Percentiles rank a stretch among this genome's conserved stretches.
Conservation (phyloP, 64 coral and sea anemone genomes). For the Montipora efflorescens region DNA sequence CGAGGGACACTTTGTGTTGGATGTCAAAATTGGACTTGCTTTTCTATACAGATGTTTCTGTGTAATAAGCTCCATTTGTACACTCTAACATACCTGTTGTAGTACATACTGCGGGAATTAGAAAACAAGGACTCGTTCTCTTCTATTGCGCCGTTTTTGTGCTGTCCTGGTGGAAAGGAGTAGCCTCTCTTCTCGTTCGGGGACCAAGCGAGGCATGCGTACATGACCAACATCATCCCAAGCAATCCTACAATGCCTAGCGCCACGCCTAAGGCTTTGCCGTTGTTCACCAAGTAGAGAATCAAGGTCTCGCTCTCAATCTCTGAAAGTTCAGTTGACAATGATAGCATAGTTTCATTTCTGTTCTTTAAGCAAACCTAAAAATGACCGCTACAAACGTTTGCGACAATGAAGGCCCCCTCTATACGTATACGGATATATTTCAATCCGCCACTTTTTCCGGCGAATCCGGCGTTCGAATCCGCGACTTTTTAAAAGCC, state of each 20-base stretch:
- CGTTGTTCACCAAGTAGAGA: background rate
- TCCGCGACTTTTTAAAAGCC: too few relatives aligned
- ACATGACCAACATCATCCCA: background rate
- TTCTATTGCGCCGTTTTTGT: background rate
- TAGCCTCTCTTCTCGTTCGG: slow-evolving; percentile 15
- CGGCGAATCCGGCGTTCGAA: too few relatives aligned
- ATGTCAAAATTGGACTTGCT: too few relatives aligned
- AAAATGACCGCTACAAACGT: too few relatives aligned
- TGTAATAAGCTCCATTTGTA: background rate
- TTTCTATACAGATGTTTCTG: too few relatives aligned
- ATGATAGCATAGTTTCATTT: background rate
- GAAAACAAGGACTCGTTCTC: background rate
- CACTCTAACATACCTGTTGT: background rate
- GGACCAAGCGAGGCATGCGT: slow-evolving; percentile 13
- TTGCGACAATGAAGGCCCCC: too few relatives aligned
- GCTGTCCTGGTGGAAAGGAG: slow-evolving; percentile 7
- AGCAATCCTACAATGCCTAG: slow-evolving; percentile 38
- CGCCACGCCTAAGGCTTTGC: slow-evolving; percentile 21
- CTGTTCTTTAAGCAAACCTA: too few relatives aligned
- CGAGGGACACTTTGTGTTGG: too few relatives aligned
- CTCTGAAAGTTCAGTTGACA: background rate
- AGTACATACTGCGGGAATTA: background rate
- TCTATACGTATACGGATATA: too few relatives aligned
- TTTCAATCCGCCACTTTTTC: too few relatives aligned
- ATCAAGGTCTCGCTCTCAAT: background rate